Evolutionary conservation across 2,113 vertebrate genomes (phyloP), one percentile per base, ranked within the genome.

Genomic region (Urocolius indicus): DNA sequence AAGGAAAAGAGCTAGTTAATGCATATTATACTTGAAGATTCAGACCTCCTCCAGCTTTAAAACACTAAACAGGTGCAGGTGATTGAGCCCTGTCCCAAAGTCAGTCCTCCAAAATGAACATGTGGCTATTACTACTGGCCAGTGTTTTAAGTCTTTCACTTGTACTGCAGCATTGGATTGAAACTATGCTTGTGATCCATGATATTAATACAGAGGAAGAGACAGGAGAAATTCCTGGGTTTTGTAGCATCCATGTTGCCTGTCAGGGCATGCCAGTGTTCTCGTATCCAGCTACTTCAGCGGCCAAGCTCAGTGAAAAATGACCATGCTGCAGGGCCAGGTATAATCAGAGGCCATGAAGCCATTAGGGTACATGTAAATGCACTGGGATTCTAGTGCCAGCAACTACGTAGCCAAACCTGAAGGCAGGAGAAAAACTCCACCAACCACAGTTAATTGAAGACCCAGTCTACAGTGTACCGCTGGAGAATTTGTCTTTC

Each of bases 161-260:
- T 52, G 13, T 46, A 9, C 15, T 32, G 27, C 62, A 82, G 45
- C 22, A 18, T 21, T 61, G 17, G 2, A 4, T 75, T 16, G 4
- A 82, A 84, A 43, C 24, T 24, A 1, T 88, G 38, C 17, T 90
- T 0, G 0, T 61, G 36, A 43, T 23, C 13, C 3, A 2, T 49
- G 46, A 2, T 15, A 5, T 55, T 68, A 45, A 62, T 29, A 14
- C 59, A 69, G 43, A 78, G 16, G 34, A 17, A 10, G 22, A 73
- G 41, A 9, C 18, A 79, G 7, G 16, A 62, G 15, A 85, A 67
- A 61, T 3, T 27, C 16, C 14, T 68, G 45, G 1, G 5, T 22
- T 92, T 78, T 73, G n/a, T 18, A 34, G n/a, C 2, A 3, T 27
- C 41, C 46, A 0, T 55, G 2, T 9, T 38, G 12, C 49, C 63